phyloP scores from a whole-genome alignment of 2,113 vertebrate species.

The Microcebus murinus region DNA sequence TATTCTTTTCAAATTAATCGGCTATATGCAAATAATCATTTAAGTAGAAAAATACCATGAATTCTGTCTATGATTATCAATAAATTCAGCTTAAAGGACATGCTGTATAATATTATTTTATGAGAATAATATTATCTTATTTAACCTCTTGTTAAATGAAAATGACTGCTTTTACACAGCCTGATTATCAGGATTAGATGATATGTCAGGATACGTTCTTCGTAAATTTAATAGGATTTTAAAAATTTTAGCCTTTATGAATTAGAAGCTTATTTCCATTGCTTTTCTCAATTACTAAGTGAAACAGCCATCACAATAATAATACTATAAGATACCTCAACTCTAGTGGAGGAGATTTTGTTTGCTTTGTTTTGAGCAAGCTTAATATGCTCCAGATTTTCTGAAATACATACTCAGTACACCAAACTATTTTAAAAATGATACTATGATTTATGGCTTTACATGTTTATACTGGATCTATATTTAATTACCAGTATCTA shows the following conservation, averaged over 20 bases:
- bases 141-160: constrained; percentile 44
- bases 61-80: neutral
- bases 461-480: constrained; percentile 70
- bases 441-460: constrained; percentile 76
- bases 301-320: neutral
- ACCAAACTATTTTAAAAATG: constrained; percentile 66
- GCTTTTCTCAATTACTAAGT: neutral
- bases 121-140: constrained; percentile 21
- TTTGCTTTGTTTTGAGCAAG: constrained; percentile 30
- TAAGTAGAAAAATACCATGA: neutral
- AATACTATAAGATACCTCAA: neutral
- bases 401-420: constrained; percentile 36
- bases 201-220: neutral
- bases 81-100: neutral
- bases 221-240: neutral
- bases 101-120: neutral
- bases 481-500: constrained; percentile 81
- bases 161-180: neutral
- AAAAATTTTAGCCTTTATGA: constrained; percentile 18
- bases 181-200: constrained; percentile 30
- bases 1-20: constrained; percentile 52
- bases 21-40: constrained; percentile 41
- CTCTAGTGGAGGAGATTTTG: neutral
- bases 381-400: constrained; percentile 61
- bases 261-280: constrained; percentile 35